Evolutionary conservation across 2,797 vertebrate genomes (phyloP), one percentile per base, ranked within the genome.

Genomic region (Propithecus deckenii): DNA sequence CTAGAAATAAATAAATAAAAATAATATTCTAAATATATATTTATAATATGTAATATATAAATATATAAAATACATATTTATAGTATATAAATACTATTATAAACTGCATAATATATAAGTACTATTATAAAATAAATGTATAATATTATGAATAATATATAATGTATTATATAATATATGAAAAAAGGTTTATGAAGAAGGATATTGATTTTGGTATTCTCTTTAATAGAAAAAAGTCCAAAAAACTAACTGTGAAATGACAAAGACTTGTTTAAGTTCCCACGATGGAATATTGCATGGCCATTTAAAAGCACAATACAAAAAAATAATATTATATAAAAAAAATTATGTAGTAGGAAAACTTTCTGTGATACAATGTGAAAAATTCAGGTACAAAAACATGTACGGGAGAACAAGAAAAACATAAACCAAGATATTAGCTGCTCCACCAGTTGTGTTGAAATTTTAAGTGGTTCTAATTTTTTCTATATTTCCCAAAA

Each of bases 231-330:
- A 91, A 81, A 48, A 76, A 3, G 1, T 78, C 32, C 35, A 71
- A 84, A 78, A 78, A 93, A 78, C 61, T 72, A 65, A 84, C 84
- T 84, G n/a, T 71, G 30, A 78, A 93, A 86, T 67, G 48, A 79
- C 57, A 94, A 22, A 28, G 11, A 83, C 48, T 79, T 78, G 12
- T 72, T 93, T 55, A 2, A 61, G 69, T 88, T 83, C 63, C 87
- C 23, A 46, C 52, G 23, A 79, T 81, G 12, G 14, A 74, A 80
- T 71, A 90, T 15, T 65, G 13, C 22, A 69, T 52, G 59, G 32
- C 7, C 50, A 81, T 86, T 61, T 61, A 78, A 71, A 86, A 48
- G 9, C 32, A 38, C 46, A 61, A 61, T 88, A 72, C 89, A 86
- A 89, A 57, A 57, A 57, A 57, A 65, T 52, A 38, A 72, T 23